Evolutionary conservation across 2,113 vertebrate species (phyloP).

Genomic region (Paracanthobrama guichenoti): DNA sequence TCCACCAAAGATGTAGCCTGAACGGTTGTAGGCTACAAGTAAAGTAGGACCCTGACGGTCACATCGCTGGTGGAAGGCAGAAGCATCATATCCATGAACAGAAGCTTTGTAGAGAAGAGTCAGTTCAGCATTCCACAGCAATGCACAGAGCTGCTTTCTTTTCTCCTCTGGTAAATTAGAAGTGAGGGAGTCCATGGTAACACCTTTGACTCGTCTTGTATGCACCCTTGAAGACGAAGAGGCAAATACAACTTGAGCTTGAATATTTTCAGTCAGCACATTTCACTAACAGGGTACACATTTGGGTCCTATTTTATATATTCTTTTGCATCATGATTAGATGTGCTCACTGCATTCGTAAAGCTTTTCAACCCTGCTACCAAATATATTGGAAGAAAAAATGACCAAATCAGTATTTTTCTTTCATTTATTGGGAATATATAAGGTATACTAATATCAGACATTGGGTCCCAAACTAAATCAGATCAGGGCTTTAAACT

Average conservation of each 20-base stretch:
- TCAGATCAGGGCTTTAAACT: too few relatives aligned
- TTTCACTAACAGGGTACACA: neutral
- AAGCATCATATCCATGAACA: slow-evolving; percentile 57
- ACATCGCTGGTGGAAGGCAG: slow-evolving; percentile 66
- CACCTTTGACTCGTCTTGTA: neutral
- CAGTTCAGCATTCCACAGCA: slow-evolving; percentile 54
- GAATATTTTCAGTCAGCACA: too few relatives aligned
- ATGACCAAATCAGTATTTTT: neutral
- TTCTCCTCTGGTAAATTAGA: slow-evolving; percentile 23
- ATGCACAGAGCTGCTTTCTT: slow-evolving; percentile 50
- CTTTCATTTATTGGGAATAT: neutral
- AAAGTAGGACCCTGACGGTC: slow-evolving; percentile 63
- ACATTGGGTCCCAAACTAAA: too few relatives aligned
- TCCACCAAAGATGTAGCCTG: slow-evolving; percentile 68
- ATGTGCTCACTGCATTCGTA: neutral
- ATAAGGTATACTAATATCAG: neutral
- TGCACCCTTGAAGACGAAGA: neutral
- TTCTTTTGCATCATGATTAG: too few relatives aligned
- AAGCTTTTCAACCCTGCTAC: too few relatives aligned
- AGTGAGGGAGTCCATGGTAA: slow-evolving; percentile 4
- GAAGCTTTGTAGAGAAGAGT: slow-evolving; percentile 67
- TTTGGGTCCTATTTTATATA: neutral
- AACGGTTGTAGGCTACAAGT: slow-evolving; percentile 67
- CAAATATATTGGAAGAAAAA: neutral
- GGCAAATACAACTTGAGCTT: neutral